phyloP scores from a whole-genome alignment of 2,797 vertebrate genomes.

The Enteromius treurensis region DNA sequence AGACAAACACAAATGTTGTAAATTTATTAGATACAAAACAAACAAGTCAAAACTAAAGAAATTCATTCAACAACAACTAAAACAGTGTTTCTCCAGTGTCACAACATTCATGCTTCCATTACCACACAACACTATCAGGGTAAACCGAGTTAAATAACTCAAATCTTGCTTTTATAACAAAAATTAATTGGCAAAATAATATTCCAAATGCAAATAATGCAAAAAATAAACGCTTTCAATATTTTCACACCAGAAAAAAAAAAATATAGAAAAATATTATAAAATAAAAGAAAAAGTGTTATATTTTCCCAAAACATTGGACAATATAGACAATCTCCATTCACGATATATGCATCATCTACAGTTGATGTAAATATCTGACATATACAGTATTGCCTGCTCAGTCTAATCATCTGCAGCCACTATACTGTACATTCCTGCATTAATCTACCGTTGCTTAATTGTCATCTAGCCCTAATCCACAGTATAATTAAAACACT shows the following conservation, averaged over 20 bases:
- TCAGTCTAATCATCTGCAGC: background rate
- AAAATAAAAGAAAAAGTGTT: background rate
- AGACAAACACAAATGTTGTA: constrained; percentile 1
- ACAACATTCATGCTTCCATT: constrained; percentile 32
- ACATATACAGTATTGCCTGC: background rate
- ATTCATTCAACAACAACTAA: background rate
- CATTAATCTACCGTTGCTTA: constrained; percentile 9
- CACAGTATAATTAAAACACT: constrained; percentile 57
- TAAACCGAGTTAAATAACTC: background rate
- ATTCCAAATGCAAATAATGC: background rate
- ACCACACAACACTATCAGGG: background rate
- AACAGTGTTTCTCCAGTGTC: constrained; percentile 18
- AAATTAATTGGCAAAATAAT: background rate
- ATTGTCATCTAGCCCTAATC: constrained; percentile 59
- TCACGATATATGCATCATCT: background rate
- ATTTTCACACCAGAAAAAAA: background rate
- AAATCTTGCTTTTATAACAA: background rate
- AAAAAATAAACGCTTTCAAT: background rate
- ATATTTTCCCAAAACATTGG: background rate
- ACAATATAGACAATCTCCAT: background rate
- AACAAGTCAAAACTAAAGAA: background rate
- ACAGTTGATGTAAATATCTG: constrained; percentile 4
- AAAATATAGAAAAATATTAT: background rate
- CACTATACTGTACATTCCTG: background rate
- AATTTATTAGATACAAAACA: constrained; percentile 26